Percentiles rank a stretch among this genome's conserved stretches.
These are phyloP conservation scores for Poecilia velifera DNA, from an alignment of 2,797 vertebrate species.

Conservation along the genomic window DNA sequence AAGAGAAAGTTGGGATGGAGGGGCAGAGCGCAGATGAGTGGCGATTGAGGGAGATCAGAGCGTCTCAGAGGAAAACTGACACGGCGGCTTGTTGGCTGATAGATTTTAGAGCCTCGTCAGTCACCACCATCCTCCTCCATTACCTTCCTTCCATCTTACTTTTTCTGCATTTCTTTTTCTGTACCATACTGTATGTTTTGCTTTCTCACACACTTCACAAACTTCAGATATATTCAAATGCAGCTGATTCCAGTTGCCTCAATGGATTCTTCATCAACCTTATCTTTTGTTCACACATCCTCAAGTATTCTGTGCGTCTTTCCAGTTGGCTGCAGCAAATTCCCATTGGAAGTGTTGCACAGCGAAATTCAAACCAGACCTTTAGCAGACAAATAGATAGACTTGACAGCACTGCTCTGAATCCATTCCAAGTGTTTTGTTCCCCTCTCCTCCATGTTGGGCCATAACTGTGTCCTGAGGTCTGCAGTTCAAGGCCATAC, in stretches of 20 bases:
- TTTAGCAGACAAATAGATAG: conserved; percentile 61
- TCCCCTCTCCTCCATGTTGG: conserved; percentile 47
- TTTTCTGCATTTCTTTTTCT: background rate
- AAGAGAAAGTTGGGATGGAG: background rate
- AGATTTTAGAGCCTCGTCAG: conserved; percentile 48
- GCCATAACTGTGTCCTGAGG: conserved; percentile 53
- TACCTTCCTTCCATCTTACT: background rate
- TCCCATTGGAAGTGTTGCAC: conserved; percentile 21
- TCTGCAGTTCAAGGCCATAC: conserved; percentile 65
- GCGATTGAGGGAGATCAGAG: conserved; percentile 36
- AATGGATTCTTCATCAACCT: conserved; percentile 28
- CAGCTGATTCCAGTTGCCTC: background rate
- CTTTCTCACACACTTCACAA: background rate
- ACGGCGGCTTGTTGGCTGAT: conserved; percentile 34
- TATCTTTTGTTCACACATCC: conserved; percentile 21
- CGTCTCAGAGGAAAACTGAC: conserved; percentile 32
- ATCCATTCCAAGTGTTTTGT: conserved; percentile 60
- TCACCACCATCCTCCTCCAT: conserved; percentile 19
- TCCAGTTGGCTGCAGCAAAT: conserved; percentile 46
- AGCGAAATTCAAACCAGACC: conserved; percentile 65
- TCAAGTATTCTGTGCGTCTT: conserved; percentile 44
- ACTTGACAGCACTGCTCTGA: conserved; percentile 54
- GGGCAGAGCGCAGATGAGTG: background rate
- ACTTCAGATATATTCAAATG: background rate
- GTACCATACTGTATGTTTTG: background rate